Evolutionary conservation across 1,140 invertebrate species (phyloP).

Genomic region (Myzus persicae): DNA sequence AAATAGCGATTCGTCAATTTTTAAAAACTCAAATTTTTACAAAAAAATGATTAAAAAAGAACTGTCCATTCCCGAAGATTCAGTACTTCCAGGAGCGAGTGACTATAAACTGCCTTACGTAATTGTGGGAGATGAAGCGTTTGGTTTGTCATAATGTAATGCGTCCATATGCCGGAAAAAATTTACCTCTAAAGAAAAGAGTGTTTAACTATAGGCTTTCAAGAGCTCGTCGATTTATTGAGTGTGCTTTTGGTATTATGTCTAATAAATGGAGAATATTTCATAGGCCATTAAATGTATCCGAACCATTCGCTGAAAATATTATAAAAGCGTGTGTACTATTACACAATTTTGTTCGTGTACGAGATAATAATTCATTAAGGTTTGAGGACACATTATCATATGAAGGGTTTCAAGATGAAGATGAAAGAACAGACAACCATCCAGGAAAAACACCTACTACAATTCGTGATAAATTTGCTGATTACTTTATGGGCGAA

Average conservation of each 20-base stretch:
- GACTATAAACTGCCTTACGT: conserved; percentile 31
- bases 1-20: conserved; percentile 57
- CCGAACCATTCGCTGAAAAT: conserved; percentile 58
- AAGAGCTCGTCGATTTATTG: no score
- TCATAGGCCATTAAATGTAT: conserved; percentile 60
- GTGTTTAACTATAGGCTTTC: conserved; percentile 61
- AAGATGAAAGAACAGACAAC: conserved; percentile 4
- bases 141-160: conserved; percentile 64
- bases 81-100: background rate
- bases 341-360: background rate
- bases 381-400: background rate
- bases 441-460: conserved; percentile 10
- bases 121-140: conserved; percentile 65
- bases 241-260: no score
- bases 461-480: conserved; percentile 45
- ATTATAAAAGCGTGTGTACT: conserved; percentile 61
- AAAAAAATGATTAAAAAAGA: background rate
- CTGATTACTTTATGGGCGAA: conserved; percentile 44
- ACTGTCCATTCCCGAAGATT: conserved; percentile 37
- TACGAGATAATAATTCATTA: background rate
- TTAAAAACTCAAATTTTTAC: conserved; percentile 34
- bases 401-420: conserved; percentile 19
- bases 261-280: conserved; percentile 62
- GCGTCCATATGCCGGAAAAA: conserved; percentile 61
- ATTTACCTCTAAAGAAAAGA: conserved; percentile 60